Evolutionary conservation across 2,113 vertebrate species (phyloP).

Genomic region (Gobiocypris rarus): DNA sequence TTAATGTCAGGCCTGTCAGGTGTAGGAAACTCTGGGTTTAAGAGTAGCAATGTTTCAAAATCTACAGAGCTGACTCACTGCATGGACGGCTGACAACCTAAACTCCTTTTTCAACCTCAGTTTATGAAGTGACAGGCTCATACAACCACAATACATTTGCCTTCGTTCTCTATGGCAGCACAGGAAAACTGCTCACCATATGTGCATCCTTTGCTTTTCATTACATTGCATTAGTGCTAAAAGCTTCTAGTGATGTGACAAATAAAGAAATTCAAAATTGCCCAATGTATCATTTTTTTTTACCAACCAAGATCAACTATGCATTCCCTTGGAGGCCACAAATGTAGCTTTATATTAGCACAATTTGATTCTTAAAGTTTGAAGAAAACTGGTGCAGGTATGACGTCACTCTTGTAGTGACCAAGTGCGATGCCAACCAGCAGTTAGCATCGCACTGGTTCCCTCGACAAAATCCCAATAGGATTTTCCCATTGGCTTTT

Average conservation of each 20-base stretch:
- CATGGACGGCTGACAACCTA: neutral
- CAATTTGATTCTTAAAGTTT: too few species aligned
- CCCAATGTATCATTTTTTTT: neutral
- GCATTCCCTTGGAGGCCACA: neutral
- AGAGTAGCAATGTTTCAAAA: neutral
- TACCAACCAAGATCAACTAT: neutral
- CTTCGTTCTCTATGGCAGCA: neutral
- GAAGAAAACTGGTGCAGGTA: too few species aligned
- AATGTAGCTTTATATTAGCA: neutral
- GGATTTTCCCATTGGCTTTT: too few species aligned
- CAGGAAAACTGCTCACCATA: neutral
- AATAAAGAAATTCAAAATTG: neutral
- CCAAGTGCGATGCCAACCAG: too few species aligned
- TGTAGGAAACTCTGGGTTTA: neutral
- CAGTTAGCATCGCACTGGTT: too few species aligned
- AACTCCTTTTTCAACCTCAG: neutral
- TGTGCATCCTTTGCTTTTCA: constrained; percentile 16
- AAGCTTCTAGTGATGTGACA: constrained; percentile 6
- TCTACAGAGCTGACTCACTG: neutral
- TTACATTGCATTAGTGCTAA: neutral
- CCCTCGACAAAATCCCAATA: too few species aligned
- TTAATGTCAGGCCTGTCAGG: neutral
- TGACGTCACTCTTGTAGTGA: too few species aligned
- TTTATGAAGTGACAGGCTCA: neutral
- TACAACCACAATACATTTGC: neutral